Conservation (phyloP, 2,888 invertebrate species). For the Strigamia transsilvanica region DNA sequence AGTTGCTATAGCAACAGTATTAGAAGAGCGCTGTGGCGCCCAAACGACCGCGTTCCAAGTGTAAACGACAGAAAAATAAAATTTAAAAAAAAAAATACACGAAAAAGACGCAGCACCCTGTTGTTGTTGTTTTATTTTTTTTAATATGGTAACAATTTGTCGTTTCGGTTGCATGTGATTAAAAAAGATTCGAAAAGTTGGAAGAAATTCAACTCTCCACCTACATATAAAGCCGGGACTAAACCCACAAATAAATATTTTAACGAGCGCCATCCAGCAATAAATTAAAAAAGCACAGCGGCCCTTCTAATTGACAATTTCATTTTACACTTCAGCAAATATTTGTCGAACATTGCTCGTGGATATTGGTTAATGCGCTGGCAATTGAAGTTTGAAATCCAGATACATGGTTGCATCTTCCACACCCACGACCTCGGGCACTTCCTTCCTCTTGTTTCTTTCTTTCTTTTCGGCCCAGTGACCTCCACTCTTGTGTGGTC, state of each 20-base stretch:
- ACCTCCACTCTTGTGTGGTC: constrained; percentile 31
- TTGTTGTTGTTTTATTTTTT: background rate
- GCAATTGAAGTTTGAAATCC: constrained; percentile 1
- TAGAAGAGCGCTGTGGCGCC: constrained; percentile 44
- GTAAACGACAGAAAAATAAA: background rate
- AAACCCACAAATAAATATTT: constrained; percentile 21
- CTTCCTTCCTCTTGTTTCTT: constrained; percentile 30
- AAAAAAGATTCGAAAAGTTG: constrained; percentile 23
- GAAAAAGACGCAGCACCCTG: background rate
- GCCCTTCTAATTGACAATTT: background rate
- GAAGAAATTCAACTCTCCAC: background rate
- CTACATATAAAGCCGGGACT: background rate
- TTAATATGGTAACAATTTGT: constrained; percentile 5
- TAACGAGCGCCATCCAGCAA: background rate
- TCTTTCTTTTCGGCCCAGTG: constrained; percentile 47
- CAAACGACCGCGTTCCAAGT: constrained; percentile 42
- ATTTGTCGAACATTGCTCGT: background rate
- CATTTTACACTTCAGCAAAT: background rate
- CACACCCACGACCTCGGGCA: constrained; percentile 47
- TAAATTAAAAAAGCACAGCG: background rate
- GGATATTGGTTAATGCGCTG: constrained; percentile 23
- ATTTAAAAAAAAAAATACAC: background rate
- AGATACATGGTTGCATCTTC: constrained; percentile 32
- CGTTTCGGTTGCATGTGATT: background rate
- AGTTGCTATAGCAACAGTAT: constrained; percentile 45